Conservation (phyloP, 2,888 invertebrate species). For the Mesorhabditis spiculigera region DNA sequence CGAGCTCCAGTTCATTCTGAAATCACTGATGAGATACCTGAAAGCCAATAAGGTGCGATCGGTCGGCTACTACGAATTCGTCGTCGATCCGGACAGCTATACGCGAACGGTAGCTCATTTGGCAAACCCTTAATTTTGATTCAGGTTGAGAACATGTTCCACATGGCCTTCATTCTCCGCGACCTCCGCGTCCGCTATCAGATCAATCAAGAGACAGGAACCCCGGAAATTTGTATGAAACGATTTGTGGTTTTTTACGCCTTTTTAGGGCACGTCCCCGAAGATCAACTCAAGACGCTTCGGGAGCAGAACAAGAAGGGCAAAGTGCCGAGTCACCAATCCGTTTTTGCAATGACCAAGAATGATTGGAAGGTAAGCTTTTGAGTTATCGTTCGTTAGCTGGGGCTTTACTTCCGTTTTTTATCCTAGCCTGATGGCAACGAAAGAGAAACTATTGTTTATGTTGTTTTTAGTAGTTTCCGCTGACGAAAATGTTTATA, state of each 20-base stretch:
- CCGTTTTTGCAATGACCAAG: not conserved
- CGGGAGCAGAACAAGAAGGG: not conserved
- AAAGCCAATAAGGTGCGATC: not conserved
- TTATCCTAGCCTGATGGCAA: no score
- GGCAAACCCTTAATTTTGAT: not conserved
- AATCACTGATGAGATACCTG: not conserved
- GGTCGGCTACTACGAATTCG: not conserved
- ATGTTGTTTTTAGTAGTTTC: no score
- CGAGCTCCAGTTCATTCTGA: not conserved
- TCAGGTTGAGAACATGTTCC: constrained; percentile 4
- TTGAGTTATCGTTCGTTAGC: no score
- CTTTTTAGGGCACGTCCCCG: not conserved
- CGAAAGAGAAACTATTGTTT: no score
- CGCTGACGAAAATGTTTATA: no score
- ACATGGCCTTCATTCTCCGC: not conserved
- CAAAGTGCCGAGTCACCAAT: not conserved
- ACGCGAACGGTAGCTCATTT: not conserved
- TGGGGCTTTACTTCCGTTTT: no score
- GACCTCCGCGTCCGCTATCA: not conserved
- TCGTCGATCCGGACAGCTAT: not conserved
- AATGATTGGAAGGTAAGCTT: not conserved
- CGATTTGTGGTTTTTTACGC: not conserved
- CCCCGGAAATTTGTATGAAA: not conserved
- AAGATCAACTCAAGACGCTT: not conserved
- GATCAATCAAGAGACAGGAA: not conserved